These are phyloP conservation scores for Ectropis crepuscularia DNA, from an alignment of 2,888 invertebrate genomes.

Conservation along the genomic window DNA sequence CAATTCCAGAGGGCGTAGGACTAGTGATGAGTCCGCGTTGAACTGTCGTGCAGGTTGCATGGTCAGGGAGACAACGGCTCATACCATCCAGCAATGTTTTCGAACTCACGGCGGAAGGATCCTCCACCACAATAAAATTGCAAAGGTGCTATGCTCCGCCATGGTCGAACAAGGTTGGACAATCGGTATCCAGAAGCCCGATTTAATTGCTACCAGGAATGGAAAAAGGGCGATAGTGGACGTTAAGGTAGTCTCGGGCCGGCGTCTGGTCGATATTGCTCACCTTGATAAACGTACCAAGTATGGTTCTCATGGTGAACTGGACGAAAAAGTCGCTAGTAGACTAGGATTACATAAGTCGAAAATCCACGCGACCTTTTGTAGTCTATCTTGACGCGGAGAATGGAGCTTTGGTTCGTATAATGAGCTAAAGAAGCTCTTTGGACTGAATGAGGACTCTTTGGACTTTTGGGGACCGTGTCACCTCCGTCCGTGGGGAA, in stretches of 20 bases:
- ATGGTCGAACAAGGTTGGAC: too few relatives aligned
- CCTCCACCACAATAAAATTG: too few relatives aligned
- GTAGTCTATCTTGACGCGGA: constrained; percentile 43
- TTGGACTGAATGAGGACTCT: constrained; percentile 1
- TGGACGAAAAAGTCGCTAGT: constrained; percentile 39
- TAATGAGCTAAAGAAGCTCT: constrained; percentile 23
- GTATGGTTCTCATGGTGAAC: constrained; percentile 45
- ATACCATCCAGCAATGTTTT: too few relatives aligned
- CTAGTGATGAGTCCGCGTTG: constrained; percentile 17
- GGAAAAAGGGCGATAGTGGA: too few relatives aligned
- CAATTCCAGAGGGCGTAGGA: constrained; percentile 22
- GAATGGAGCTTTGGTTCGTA: constrained; percentile 39
- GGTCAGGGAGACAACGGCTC: constrained; percentile 25
- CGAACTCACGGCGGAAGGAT: too few relatives aligned
- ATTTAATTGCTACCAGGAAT: constrained; percentile 46
- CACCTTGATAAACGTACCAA: constrained; percentile 46
- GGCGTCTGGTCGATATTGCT: constrained; percentile 40
- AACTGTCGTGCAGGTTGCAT: constrained; percentile 56
- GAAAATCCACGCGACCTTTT: constrained; percentile 34
- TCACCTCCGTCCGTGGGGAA: too few relatives aligned
- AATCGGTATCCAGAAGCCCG: constrained; percentile 56
- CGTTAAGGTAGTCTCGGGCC: too few relatives aligned
- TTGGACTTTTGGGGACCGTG: too few relatives aligned
- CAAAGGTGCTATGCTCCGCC: too few relatives aligned
- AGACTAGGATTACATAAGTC: constrained; percentile 38